These are phyloP conservation scores for Margaritifera margaritifera DNA, from an alignment of 2,888 invertebrate genomes.

Conservation along the genomic window DNA sequence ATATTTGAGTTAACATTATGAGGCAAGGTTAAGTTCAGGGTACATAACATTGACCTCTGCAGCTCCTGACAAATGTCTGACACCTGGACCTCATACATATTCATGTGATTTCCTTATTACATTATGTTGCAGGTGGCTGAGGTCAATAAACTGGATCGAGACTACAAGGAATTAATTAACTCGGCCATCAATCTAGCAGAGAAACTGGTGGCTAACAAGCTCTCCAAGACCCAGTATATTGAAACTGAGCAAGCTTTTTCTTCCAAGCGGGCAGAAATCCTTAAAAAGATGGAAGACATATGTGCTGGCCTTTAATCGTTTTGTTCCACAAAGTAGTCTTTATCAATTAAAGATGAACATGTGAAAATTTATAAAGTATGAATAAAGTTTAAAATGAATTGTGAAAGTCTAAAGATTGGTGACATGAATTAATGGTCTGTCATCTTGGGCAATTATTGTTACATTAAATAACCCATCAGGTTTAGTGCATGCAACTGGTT, in stretches of 20 bases:
- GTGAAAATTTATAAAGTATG: no score
- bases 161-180: slow-evolving; percentile 68
- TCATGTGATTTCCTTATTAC: background rate
- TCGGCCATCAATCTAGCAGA: slow-evolving; percentile 76
- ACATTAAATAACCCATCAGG: no score
- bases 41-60: background rate
- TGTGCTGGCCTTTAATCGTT: slow-evolving; percentile 29
- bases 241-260: slow-evolving; percentile 77
- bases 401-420: no score
- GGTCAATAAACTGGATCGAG: slow-evolving; percentile 77
- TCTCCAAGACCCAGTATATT: slow-evolving; percentile 77
- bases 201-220: slow-evolving; percentile 78
- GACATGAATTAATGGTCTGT: no score
- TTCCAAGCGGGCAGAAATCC: slow-evolving; percentile 77
- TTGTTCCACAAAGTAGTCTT: no score
- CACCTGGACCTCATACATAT: background rate
- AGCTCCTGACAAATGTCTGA: background rate
- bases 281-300: slow-evolving; percentile 69
- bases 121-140: slow-evolving; percentile 73
- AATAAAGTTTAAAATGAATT: no score
- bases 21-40: no score
- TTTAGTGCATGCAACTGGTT: no score
- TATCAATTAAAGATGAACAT: no score
- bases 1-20: no score
- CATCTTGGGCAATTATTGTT: no score